Evolutionary conservation across 92 coral and sea anemone genomes (phyloP).

Genomic region (Desmophyllum pertusum): DNA sequence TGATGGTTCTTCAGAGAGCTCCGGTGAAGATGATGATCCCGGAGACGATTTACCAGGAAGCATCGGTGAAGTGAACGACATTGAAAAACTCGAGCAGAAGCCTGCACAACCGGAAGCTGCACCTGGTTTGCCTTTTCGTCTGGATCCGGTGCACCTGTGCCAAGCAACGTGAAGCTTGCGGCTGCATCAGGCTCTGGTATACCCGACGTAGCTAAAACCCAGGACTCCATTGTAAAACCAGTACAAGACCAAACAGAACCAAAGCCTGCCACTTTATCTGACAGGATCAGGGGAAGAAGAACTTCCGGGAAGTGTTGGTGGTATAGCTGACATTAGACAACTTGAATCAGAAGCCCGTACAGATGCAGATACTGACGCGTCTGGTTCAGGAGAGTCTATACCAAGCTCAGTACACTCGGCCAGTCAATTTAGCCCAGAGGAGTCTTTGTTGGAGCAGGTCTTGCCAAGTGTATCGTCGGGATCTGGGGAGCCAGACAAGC

Average conservation of each 20-base stretch:
- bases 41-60: slow-evolving; percentile 86
- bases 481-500: slow-evolving; percentile 28
- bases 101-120: slow-evolving; percentile 20
- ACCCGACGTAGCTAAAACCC: background rate
- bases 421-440: slow-evolving; percentile 14
- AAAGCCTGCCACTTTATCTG: background rate
- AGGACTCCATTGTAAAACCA: background rate
- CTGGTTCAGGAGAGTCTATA: slow-evolving; percentile 37
- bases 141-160: slow-evolving; percentile 40
- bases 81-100: slow-evolving; percentile 60
- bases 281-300: slow-evolving; percentile 36
- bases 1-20: slow-evolving; percentile 33
- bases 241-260: slow-evolving; percentile 1
- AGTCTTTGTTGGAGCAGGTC: slow-evolving; percentile 34
- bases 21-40: slow-evolving; percentile 66
- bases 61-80: slow-evolving; percentile 73
- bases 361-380: slow-evolving; percentile 1
- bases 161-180: background rate
- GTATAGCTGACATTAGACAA: slow-evolving; percentile 25
- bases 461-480: slow-evolving; percentile 39
- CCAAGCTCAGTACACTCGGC: background rate
- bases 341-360: slow-evolving; percentile 22
- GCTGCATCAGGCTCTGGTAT: slow-evolving; percentile 62
- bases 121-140: slow-evolving; percentile 36
- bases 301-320: slow-evolving; percentile 51